These are phyloP conservation scores for Phocides pigmalion DNA, from an alignment of 1,140 invertebrate genomes.

Conservation along the genomic window DNA sequence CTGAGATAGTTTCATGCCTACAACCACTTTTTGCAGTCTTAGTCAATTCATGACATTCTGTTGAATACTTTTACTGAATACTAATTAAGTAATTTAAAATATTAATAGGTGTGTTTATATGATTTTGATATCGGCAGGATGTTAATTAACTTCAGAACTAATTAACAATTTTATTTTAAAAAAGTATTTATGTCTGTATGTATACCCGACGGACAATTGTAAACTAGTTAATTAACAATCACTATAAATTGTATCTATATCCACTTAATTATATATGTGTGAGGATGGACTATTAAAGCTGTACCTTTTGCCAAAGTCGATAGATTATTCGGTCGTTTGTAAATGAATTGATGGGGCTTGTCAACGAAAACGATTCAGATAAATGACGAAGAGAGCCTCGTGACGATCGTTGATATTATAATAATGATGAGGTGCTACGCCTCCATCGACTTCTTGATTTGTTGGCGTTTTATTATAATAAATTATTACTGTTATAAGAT, in stretches of 20 bases:
- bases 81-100: too few relatives aligned
- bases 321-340: constrained; percentile 40
- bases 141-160: too few relatives aligned
- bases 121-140: too few relatives aligned
- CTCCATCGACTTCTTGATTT: constrained; percentile 9
- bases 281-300: constrained; percentile 29
- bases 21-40: too few relatives aligned
- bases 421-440: constrained; percentile 1
- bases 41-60: too few relatives aligned
- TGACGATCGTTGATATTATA: constrained; percentile 3
- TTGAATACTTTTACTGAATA: too few relatives aligned
- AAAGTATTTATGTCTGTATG: too few relatives aligned
- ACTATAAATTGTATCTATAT: not conserved
- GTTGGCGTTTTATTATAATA: constrained; percentile 1
- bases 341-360: constrained; percentile 36
- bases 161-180: too few relatives aligned
- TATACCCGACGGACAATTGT: too few relatives aligned
- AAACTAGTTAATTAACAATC: too few relatives aligned
- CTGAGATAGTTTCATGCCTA: too few relatives aligned
- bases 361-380: constrained; percentile 22
- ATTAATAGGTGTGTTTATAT: too few relatives aligned
- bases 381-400: constrained; percentile 8
- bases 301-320: constrained; percentile 26
- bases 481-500: not conserved
- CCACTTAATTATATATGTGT: not conserved